Evolutionary conservation across 35 echinoderm and acorn worm species (phyloP).

Genomic region (Ophiothrix spiculata): DNA sequence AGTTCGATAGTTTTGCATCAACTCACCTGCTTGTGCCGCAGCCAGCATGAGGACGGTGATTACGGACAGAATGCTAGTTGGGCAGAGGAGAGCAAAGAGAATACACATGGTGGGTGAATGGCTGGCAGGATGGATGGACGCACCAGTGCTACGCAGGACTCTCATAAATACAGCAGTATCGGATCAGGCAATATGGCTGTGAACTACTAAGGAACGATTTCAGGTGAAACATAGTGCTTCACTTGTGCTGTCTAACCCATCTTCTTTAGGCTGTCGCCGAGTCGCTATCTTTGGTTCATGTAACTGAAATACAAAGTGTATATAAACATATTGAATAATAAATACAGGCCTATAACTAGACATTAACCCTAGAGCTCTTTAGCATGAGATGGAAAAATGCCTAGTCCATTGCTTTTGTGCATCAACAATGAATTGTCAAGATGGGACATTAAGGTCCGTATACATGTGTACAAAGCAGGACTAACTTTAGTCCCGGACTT

Average conservation of each 20-base stretch:
- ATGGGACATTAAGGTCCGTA: too few species aligned
- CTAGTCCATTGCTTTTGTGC: too few species aligned
- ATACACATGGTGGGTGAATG: not conserved
- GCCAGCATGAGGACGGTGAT: not conserved
- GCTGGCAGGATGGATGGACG: not conserved
- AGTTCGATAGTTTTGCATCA: not conserved
- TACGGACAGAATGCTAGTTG: not conserved
- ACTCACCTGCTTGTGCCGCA: not conserved
- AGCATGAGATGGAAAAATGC: too few species aligned
- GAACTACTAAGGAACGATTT: not conserved
- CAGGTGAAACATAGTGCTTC: not conserved
- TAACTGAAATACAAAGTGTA: too few species aligned
- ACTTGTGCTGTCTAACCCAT: not conserved
- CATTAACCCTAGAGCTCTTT: too few species aligned
- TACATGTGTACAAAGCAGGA: too few species aligned
- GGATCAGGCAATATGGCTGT: not conserved
- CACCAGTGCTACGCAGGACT: too few species aligned
- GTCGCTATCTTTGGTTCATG: too few species aligned
- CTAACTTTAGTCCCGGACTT: too few species aligned
- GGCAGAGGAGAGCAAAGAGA: not conserved
- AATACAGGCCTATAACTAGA: too few species aligned
- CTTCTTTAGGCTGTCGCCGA: not conserved
- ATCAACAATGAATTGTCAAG: too few species aligned
- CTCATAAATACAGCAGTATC: not conserved
- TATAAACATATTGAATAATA: too few species aligned